A percentile compares a stretch with the other conserved stretches of the same genome.
Conservation (phyloP, 2,797 vertebrate species). For the Scyliorhinus canicula region DNA sequence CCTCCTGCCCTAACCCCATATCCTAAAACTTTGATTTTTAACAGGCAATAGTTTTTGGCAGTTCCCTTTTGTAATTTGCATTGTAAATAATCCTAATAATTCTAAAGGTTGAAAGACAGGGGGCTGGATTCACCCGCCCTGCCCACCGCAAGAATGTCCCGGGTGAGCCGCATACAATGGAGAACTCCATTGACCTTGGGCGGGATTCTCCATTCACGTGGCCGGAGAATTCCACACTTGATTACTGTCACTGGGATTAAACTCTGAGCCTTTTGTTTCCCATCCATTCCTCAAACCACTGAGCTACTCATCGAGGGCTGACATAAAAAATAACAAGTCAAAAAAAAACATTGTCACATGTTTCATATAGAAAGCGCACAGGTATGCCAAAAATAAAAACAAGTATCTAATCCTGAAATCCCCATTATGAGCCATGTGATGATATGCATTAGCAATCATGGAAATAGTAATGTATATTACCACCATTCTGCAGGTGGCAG, state of each 20-base stretch:
- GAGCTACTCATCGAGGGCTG: neutral
- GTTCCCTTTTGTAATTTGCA: neutral
- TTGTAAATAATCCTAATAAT: neutral
- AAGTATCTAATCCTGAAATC: neutral
- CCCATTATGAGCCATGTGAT: no score
- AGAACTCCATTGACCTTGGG: no score
- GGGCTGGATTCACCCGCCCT: no score
- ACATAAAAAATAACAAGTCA: neutral
- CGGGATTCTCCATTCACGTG: no score
- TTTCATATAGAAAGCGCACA: neutral
- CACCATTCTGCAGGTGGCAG: no score
- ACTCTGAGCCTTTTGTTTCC: neutral
- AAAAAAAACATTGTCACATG: neutral
- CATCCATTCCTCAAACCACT: neutral
- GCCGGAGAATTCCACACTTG: no score
- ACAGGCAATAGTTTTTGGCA: neutral
- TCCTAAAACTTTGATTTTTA: neutral
- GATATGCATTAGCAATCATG: no score
- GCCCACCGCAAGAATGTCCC: no score
- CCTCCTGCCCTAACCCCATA: neutral
- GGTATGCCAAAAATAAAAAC: neutral
- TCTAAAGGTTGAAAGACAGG: neutral
- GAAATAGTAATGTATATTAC: no score
- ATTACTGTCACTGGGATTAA: neutral
- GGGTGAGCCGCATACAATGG: no score